Conservation (phyloP, 1,140 invertebrate genomes). For the Drosophila navojoa region DNA sequence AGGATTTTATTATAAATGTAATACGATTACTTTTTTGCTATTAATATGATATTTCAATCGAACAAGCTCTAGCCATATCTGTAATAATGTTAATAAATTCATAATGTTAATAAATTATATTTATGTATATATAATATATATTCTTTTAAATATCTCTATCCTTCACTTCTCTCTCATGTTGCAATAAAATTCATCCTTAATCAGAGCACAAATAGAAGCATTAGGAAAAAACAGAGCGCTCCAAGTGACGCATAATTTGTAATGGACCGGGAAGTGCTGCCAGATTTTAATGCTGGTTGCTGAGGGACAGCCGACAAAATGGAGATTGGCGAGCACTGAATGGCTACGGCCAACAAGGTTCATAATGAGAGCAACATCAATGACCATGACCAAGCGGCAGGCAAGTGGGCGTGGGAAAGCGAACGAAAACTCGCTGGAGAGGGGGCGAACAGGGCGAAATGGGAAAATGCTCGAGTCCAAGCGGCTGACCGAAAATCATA, state of each 20-base stretch:
- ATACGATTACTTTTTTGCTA: too few species aligned
- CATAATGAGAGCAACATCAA: slow-evolving; percentile 57
- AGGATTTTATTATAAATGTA: too few species aligned
- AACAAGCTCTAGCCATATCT: too few species aligned
- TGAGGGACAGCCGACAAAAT: slow-evolving; percentile 56
- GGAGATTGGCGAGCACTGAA: slow-evolving; percentile 54
- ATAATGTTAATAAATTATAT: too few species aligned
- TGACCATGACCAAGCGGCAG: slow-evolving; percentile 53
- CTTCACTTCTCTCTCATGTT: not conserved
- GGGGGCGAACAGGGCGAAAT: not conserved
- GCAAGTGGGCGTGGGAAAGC: not conserved
- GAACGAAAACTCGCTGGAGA: not conserved
- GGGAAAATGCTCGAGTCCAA: slow-evolving; percentile 18
- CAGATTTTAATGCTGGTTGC: slow-evolving; percentile 57
- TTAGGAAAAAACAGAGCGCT: slow-evolving; percentile 17
- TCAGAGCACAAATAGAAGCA: slow-evolving; percentile 6
- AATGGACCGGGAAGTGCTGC: slow-evolving; percentile 34
- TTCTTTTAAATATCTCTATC: not conserved
- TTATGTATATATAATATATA: too few species aligned
- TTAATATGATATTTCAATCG: too few species aligned
- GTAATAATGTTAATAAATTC: too few species aligned
- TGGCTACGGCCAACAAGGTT: slow-evolving; percentile 37
- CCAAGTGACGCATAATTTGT: slow-evolving; percentile 19
- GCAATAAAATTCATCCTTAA: not conserved
- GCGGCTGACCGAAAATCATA: slow-evolving; percentile 46